Evolutionary conservation across 2,113 vertebrate species (phyloP), one percentile per base, ranked within the genome.

Genomic region (Vanacampus margaritifer): DNA sequence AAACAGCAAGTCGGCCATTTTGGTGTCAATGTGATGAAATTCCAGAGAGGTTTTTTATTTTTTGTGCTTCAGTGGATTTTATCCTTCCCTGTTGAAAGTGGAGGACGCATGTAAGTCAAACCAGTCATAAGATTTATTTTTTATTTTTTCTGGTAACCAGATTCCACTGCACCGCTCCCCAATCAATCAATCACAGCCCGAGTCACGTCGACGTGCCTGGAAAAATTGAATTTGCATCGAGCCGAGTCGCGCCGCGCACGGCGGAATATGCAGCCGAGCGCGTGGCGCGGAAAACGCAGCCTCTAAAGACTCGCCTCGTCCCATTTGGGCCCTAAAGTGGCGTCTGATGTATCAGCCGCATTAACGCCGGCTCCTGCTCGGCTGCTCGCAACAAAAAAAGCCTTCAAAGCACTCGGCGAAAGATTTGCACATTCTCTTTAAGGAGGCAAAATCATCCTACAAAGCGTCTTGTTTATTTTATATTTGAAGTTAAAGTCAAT

Each of bases 281-380:
- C 62, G 76, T 61, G 6, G 43, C 43, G 8, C 59, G 9, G 41
- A 58, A 46, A 23, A 67, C 56, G 67, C 37, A 61, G 53, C 64
- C 54, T 61, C 56, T 26, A 23, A 65, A 64, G 43, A 59, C 36
- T 36, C 35, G 72, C 64, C 45, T 59, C 45, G 19, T 71, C 80
- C 82, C 67, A 73, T 82, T 77, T 75, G 76, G 71, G 14, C 60
- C 51, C 60, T 35, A 57, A 79, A 82, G 77, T 78, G 79, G 71
- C 62, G 58, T 63, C 71, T 77, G 65, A 77, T 76, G 59, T 68
- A 79, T 75, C 68, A n/a, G 65, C 78, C 59, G 70, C 68, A 58
- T 61, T 72, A 63, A 59, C 68, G 58, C 14, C 10, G 50, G 67
- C 57, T 58, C 51, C 51, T 59, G 41, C 64, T 71, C 28, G 62